Conservation (phyloP, 1,140 invertebrate genomes). For the Tribolium castaneum region DNA sequence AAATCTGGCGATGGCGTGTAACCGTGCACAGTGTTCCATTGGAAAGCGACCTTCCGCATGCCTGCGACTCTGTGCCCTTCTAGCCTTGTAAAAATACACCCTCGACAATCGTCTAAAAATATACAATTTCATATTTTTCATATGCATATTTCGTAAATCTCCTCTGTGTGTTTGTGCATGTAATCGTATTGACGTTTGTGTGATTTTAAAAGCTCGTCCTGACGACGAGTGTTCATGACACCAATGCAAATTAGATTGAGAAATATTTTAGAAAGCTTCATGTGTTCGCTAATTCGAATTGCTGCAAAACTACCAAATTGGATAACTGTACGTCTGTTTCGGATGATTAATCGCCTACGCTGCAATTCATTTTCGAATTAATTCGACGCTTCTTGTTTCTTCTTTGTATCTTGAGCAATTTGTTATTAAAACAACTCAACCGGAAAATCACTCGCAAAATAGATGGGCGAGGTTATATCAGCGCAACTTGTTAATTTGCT, state of each 20-base stretch:
- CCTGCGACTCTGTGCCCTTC: slow-evolving; percentile 47
- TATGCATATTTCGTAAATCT: slow-evolving; percentile 53
- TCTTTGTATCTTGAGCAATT: slow-evolving; percentile 11
- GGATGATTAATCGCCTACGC: slow-evolving; percentile 14
- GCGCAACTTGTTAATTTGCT: slow-evolving; percentile 23
- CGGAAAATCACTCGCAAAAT: slow-evolving; percentile 24
- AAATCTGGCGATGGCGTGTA: slow-evolving; percentile 27
- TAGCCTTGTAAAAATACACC: slow-evolving; percentile 55
- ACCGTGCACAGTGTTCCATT: slow-evolving; percentile 39
- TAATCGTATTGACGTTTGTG: slow-evolving; percentile 41
- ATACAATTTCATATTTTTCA: slow-evolving; percentile 57
- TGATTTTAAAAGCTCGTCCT: slow-evolving; percentile 30
- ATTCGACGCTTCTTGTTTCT: slow-evolving; percentile 1
- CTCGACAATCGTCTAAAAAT: slow-evolving; percentile 58
- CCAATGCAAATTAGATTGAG: slow-evolving; percentile 32
- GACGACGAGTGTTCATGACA: slow-evolving; percentile 27
- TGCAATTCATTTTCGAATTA: slow-evolving; percentile 26
- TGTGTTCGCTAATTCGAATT: slow-evolving; percentile 21
- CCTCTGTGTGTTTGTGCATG: slow-evolving; percentile 51
- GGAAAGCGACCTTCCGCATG: slow-evolving; percentile 37
- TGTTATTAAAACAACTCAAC: slow-evolving; percentile 23
- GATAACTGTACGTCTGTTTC: slow-evolving; percentile 2
- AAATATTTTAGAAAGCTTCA: slow-evolving; percentile 37
- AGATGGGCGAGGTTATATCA: slow-evolving; percentile 6
- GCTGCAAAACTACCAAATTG: slow-evolving; percentile 7